These are phyloP conservation scores for Ageneiosus marmoratus DNA, from an alignment of 2,113 vertebrate species.

Conservation along the genomic window DNA sequence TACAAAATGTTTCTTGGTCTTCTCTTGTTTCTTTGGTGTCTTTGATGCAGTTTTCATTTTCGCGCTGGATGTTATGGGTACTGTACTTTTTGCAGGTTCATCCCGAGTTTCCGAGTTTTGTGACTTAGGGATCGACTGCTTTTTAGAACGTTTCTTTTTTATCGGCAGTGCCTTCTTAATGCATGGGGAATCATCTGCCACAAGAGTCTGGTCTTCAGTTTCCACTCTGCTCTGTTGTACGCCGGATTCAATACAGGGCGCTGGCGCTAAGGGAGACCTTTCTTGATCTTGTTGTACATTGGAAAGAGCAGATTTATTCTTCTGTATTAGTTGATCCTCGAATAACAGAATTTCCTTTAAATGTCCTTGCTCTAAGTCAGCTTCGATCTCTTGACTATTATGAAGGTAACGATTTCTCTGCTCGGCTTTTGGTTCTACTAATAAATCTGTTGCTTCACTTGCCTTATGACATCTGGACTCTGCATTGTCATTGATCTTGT, in stretches of 20 bases:
- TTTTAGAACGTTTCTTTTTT: constrained; percentile 50
- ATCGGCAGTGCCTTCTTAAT: background rate
- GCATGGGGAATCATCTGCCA: background rate
- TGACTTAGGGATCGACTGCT: background rate
- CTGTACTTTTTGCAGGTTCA: background rate
- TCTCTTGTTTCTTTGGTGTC: constrained; percentile 63
- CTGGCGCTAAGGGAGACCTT: background rate
- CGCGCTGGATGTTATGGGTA: constrained; percentile 28
- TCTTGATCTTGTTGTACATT: constrained; percentile 12
- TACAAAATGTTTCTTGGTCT: constrained; percentile 63
- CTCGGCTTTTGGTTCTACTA: background rate
- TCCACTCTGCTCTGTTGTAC: constrained; percentile 5
- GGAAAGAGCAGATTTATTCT: background rate
- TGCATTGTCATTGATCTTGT: background rate
- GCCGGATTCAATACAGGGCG: background rate
- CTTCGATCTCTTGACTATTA: background rate
- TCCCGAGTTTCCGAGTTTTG: background rate
- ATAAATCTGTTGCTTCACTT: background rate
- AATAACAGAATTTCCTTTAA: background rate
- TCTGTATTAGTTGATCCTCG: background rate
- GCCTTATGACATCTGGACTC: background rate
- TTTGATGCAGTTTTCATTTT: constrained; percentile 55
- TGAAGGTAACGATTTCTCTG: background rate
- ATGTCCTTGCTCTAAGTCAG: background rate
- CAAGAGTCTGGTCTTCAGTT: background rate